phyloP scores from a whole-genome alignment of 2,888 invertebrate genomes.

The Cryptophagus acutangulus region DNA sequence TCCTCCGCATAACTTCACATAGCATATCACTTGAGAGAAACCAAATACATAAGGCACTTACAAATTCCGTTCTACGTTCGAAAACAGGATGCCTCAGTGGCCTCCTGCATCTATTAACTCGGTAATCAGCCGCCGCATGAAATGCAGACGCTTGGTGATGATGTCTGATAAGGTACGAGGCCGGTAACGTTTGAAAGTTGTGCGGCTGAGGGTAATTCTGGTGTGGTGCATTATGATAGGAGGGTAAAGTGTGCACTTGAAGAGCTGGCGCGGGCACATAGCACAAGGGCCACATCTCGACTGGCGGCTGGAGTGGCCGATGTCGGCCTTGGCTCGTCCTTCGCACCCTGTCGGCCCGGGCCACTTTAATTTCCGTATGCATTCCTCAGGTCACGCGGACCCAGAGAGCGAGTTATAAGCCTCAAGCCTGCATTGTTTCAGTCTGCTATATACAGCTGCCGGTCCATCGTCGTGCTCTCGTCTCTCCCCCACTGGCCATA shows the following conservation, averaged over 20 bases:
- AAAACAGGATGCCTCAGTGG: neutral
- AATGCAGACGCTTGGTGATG: neutral
- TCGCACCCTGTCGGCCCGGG: slow-evolving; percentile 39
- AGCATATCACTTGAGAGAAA: neutral
- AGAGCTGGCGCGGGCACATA: slow-evolving; percentile 38
- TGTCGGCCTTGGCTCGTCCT: slow-evolving; percentile 45
- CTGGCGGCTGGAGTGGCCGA: slow-evolving; percentile 20
- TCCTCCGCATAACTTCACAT: neutral
- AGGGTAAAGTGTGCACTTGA: slow-evolving; percentile 15
- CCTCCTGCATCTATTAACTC: neutral
- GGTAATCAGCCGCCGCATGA: neutral
- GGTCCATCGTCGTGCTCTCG: no score
- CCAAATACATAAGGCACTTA: slow-evolving; percentile 3
- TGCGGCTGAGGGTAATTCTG: slow-evolving; percentile 14
- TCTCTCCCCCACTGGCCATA: slow-evolving; percentile 1
- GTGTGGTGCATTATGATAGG: slow-evolving; percentile 2
- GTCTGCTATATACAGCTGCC: slow-evolving; percentile 13
- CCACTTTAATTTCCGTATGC: slow-evolving; percentile 45
- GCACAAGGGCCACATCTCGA: slow-evolving; percentile 46
- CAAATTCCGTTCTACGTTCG: neutral
- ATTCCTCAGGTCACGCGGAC: slow-evolving; percentile 44
- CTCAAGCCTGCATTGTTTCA: slow-evolving; percentile 25
- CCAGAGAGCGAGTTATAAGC: slow-evolving; percentile 34
- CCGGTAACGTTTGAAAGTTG: slow-evolving; percentile 39
- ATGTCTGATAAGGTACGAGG: slow-evolving; percentile 32